phyloP scores from a whole-genome alignment of 2,888 invertebrate genomes.

The Sabatieria punctata region DNA sequence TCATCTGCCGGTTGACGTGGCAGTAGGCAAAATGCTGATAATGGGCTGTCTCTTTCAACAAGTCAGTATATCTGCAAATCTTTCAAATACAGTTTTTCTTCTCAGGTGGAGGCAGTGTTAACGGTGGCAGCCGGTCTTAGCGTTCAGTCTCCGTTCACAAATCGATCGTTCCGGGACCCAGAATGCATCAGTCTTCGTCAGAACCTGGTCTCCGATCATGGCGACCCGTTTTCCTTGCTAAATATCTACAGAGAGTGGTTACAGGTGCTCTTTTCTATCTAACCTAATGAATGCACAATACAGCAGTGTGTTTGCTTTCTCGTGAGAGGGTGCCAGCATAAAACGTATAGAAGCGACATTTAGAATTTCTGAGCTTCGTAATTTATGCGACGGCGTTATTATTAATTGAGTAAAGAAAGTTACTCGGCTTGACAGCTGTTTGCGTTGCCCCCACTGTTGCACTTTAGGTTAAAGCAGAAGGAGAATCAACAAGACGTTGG shows the following conservation, averaged over 20 bases:
- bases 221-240: conserved; percentile 77
- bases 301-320: not conserved
- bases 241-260: conserved; percentile 62
- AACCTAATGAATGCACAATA: too few species aligned
- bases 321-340: not conserved
- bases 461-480: conserved; percentile 7
- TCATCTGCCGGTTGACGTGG: conserved; percentile 78
- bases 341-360: not conserved
- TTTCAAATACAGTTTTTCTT: not conserved
- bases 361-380: not conserved
- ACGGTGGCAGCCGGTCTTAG: conserved; percentile 78
- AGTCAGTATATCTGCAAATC: not conserved
- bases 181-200: conserved; percentile 39
- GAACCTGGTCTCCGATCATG: conserved; percentile 72
- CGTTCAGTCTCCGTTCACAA: conserved; percentile 79
- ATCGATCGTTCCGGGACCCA: conserved; percentile 62
- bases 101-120: conserved; percentile 45
- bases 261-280: conserved; percentile 32
- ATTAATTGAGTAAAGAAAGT: too few species aligned
- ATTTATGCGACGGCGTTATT: not conserved
- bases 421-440: too few species aligned
- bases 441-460: too few species aligned
- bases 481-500: conserved; percentile 49
- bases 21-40: conserved; percentile 84
- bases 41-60: conserved; percentile 65